phyloP scores from a whole-genome alignment of 1,140 invertebrate genomes.

The Zaprionus davidi region DNA sequence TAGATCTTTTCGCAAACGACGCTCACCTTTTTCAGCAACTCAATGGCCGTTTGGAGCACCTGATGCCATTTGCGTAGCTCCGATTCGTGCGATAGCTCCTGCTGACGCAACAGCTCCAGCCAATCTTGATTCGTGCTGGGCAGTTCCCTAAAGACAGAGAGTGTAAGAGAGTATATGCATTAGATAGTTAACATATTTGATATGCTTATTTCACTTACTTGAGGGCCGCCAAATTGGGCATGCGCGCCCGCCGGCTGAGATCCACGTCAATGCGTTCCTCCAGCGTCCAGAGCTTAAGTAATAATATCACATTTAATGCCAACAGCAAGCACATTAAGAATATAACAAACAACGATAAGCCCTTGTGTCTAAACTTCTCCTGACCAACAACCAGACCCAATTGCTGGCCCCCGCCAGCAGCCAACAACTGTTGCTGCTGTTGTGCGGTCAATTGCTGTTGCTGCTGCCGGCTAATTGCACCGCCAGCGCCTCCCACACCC shows the following conservation, averaged over 20 bases:
- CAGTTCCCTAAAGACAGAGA: constrained; percentile 73
- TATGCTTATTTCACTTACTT: constrained; percentile 49
- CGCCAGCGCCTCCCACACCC: constrained; percentile 34
- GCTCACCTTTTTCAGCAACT: constrained; percentile 87
- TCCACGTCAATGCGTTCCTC: constrained; percentile 86
- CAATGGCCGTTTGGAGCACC: constrained; percentile 88
- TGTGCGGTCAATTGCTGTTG: constrained; percentile 42
- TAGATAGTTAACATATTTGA: neutral
- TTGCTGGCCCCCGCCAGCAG: constrained; percentile 40
- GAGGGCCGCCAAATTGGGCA: constrained; percentile 68
- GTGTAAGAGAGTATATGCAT: neutral
- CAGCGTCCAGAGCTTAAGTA: constrained; percentile 91
- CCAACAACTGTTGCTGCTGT: constrained; percentile 55
- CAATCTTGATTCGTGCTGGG: constrained; percentile 91
- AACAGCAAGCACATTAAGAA: constrained; percentile 88
- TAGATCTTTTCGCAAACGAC: constrained; percentile 79
- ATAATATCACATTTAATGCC: constrained; percentile 91
- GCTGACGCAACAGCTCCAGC: constrained; percentile 90
- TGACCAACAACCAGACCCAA: constrained; percentile 49
- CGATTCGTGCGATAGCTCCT: constrained; percentile 90
- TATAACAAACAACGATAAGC: constrained; percentile 86
- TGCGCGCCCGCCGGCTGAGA: constrained; percentile 82
- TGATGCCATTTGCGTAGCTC: constrained; percentile 92
- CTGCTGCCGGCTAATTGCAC: constrained; percentile 32
- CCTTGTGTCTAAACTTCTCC: constrained; percentile 61